Evolutionary conservation across 2,113 vertebrate species (phyloP), one percentile per base, ranked within the genome.

Genomic region (Ranitomeya variabilis): DNA sequence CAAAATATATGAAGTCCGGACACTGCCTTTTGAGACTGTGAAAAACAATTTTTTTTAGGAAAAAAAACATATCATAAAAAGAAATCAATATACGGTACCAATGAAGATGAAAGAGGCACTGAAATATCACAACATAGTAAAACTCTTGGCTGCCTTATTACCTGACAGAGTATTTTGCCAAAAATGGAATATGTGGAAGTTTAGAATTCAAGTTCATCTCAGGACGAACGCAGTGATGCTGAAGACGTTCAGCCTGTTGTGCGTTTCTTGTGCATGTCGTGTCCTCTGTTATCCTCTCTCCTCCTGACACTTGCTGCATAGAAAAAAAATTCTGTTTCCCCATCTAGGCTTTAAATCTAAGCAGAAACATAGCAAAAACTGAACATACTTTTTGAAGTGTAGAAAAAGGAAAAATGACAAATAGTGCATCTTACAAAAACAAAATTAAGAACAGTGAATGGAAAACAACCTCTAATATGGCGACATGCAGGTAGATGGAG

Each of bases 1-100:
- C 96, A 97, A 91, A 95, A 97, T 87, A 97, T 99, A 94, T 96
- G 96, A 91, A 91, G 92, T 91, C 86, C 89, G 88, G 85, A 86
- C 85, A 77, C 91, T 92, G 91, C 91, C 91, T 93, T 84, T 92
- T 31, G 91, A 92, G 90, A 93, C 89, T 92, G 85, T 92, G 84
- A 93, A 93, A 91, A 83, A 82, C 86, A 64, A 90, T 91, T 93
- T 90, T 90, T 93, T 93, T 86, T 91, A 94, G 92, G 92, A 93
- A 90, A 77, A 83, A 91, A 45, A 87, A 93, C 90, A 89, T 89
- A 84, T 91, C 92, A 90, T 94, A 90, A 85, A 86, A 91, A 89
- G 89, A 78, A 64, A 90, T 90, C 57, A 85, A 18, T 80, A 93
- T 91, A 87, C 92, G 91, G 90, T 91, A 88, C 91, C 90, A 87